These are phyloP conservation scores for Caenorhabditis briggsae DNA, from an alignment of 1,140 invertebrate genomes.

Conservation along the genomic window DNA sequence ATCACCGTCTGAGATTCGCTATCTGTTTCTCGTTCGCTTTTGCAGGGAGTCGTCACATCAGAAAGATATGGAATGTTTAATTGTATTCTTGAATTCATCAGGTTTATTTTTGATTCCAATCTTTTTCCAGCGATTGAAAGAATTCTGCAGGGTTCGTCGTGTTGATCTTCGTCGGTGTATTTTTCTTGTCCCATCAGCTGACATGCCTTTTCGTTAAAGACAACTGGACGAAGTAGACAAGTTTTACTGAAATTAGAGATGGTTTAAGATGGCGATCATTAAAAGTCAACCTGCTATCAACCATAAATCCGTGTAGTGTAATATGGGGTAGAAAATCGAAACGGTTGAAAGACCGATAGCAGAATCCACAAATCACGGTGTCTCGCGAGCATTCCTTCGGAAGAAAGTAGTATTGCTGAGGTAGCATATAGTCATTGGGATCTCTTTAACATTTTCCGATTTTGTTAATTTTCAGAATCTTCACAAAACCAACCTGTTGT, in stretches of 20 bases:
- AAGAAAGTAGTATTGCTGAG: slow-evolving; percentile 36
- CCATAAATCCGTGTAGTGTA: neutral
- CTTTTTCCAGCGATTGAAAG: slow-evolving; percentile 6
- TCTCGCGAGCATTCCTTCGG: neutral
- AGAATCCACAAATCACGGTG: slow-evolving; percentile 32
- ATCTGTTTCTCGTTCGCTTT: slow-evolving; percentile 6
- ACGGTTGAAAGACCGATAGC: neutral
- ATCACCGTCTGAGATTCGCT: neutral
- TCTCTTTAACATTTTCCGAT: neutral
- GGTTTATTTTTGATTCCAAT: slow-evolving; percentile 12
- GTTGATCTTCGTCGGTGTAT: neutral
- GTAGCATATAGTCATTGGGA: slow-evolving; percentile 11
- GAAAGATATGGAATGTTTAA: neutral
- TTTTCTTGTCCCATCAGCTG: slow-evolving; percentile 20
- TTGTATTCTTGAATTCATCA: neutral
- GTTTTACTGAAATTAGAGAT: neutral
- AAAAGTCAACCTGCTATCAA: neutral
- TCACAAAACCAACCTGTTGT: neutral
- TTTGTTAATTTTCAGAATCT: neutral
- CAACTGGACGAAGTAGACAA: neutral
- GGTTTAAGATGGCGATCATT: neutral
- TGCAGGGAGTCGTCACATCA: neutral
- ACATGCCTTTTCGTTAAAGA: neutral
- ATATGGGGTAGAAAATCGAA: slow-evolving; percentile 4
- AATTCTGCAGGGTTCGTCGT: slow-evolving; percentile 7